These are phyloP conservation scores for Sialia sialis DNA, from an alignment of 2,113 vertebrate species.

Conservation along the genomic window DNA sequence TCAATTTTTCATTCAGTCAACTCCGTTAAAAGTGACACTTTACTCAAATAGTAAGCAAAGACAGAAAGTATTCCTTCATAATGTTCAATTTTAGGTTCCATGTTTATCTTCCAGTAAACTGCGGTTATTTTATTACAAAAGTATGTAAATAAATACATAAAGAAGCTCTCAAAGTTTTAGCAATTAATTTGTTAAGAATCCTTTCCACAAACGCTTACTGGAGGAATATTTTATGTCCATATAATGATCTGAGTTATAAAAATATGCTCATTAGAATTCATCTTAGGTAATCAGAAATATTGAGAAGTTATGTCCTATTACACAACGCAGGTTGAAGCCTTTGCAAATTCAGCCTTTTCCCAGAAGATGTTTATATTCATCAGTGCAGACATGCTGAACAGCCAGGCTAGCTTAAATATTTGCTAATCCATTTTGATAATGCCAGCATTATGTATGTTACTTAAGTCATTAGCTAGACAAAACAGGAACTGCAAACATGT, in stretches of 20 bases:
- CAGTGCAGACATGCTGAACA: not conserved
- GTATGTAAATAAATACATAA: not conserved
- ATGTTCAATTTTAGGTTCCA: not conserved
- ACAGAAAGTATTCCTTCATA: not conserved
- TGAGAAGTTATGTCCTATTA: not conserved
- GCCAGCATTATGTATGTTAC: slow-evolving; percentile 12
- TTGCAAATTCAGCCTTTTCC: slow-evolving; percentile 20
- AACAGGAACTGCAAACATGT: not conserved
- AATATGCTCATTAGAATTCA: slow-evolving; percentile 2
- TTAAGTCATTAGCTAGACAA: slow-evolving; percentile 27
- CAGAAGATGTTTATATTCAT: not conserved
- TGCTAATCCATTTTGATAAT: slow-evolving; percentile 24
- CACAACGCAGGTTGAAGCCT: not conserved
- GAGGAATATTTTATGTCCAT: not conserved
- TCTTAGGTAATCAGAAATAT: not conserved
- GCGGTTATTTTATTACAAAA: not conserved
- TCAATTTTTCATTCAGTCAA: not conserved
- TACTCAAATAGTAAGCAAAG: not conserved
- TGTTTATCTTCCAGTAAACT: not conserved
- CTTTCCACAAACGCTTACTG: not conserved
- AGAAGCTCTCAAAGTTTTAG: not conserved
- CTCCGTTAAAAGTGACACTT: not conserved
- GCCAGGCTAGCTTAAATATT: not conserved
- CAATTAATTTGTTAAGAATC: not conserved
- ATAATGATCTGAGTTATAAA: slow-evolving; percentile 11